These are phyloP conservation scores for Odontocolon sp. DNA, from an alignment of 2,888 invertebrate genomes.

Conservation along the genomic window DNA sequence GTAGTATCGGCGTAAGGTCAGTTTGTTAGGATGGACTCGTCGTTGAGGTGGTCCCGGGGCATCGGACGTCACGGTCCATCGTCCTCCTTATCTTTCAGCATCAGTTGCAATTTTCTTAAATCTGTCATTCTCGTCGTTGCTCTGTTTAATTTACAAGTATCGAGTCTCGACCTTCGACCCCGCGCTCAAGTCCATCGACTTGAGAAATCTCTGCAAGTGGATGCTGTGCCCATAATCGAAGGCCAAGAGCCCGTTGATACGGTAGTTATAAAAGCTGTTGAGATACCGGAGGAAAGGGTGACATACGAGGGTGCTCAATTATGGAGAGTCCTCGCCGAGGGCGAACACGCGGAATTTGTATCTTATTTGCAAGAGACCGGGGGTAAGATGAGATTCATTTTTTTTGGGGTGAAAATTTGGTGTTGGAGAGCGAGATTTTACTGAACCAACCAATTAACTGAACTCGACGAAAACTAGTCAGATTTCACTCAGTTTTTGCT, in stretches of 20 bases:
- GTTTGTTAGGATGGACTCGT: slow-evolving; percentile 49
- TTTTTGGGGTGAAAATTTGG: too few species aligned
- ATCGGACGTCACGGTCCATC: slow-evolving; percentile 1
- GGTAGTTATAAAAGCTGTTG: slow-evolving; percentile 66
- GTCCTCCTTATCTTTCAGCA: slow-evolving; percentile 49
- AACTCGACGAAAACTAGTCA: too few species aligned
- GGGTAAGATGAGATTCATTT: slow-evolving; percentile 78
- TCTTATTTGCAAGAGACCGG: slow-evolving; percentile 83
- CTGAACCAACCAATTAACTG: too few species aligned
- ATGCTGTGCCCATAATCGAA: slow-evolving; percentile 62
- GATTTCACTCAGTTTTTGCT: too few species aligned
- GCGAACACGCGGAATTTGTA: slow-evolving; percentile 81
- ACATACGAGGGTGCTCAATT: slow-evolving; percentile 90
- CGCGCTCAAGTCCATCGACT: slow-evolving; percentile 8
- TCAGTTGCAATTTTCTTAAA: too few species aligned
- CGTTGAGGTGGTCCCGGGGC: slow-evolving; percentile 25
- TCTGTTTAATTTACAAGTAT: slow-evolving; percentile 39
- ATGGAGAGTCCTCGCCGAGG: slow-evolving; percentile 85
- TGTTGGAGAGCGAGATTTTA: too few species aligned
- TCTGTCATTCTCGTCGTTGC: too few species aligned
- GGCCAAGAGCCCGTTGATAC: slow-evolving; percentile 64
- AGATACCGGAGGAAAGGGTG: slow-evolving; percentile 79
- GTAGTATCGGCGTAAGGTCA: slow-evolving; percentile 33
- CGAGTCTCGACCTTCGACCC: slow-evolving; percentile 38
- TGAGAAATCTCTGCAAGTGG: slow-evolving; percentile 5